Conservation (phyloP, 2,888 invertebrate species). For the Protonemura montana region DNA sequence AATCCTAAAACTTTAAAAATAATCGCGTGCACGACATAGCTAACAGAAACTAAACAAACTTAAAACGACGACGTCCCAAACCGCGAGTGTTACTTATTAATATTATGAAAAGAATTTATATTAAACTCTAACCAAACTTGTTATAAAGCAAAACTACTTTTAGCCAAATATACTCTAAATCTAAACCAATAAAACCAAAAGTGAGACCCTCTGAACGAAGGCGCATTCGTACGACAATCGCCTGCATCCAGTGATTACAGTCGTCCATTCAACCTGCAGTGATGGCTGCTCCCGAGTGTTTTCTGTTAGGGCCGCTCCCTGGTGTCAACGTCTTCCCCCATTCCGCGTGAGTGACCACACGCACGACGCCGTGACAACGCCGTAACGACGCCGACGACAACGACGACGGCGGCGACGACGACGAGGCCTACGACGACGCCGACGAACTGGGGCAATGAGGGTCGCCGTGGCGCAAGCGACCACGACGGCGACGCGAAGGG, state of each 20-base stretch:
- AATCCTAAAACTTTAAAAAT: neutral
- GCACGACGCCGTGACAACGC: conserved; percentile 29
- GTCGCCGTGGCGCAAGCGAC: conserved; percentile 19
- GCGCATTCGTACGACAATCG: neutral
- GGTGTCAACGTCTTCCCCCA: conserved; percentile 19
- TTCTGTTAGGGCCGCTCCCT: conserved; percentile 9
- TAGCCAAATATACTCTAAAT: neutral
- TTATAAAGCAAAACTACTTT: conserved; percentile 9
- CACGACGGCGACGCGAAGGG: neutral
- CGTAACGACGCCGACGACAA: conserved; percentile 18
- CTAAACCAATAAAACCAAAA: neutral
- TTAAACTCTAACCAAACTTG: neutral
- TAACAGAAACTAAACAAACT: conserved; percentile 12
- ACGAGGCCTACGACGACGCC: conserved; percentile 28
- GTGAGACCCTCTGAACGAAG: neutral
- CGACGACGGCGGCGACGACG: conserved; percentile 29
- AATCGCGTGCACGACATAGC: conserved; percentile 5
- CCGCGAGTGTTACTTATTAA: conserved; percentile 2
- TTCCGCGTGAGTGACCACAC: neutral
- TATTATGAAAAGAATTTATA: neutral
- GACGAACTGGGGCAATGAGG: conserved; percentile 33
- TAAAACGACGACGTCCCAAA: conserved; percentile 12
- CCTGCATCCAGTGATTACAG: neutral
- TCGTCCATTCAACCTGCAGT: neutral
- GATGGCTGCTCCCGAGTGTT: neutral